These are phyloP conservation scores for Orientallactaga bullata DNA, from an alignment of 2,113 vertebrate species.

Conservation along the genomic window DNA sequence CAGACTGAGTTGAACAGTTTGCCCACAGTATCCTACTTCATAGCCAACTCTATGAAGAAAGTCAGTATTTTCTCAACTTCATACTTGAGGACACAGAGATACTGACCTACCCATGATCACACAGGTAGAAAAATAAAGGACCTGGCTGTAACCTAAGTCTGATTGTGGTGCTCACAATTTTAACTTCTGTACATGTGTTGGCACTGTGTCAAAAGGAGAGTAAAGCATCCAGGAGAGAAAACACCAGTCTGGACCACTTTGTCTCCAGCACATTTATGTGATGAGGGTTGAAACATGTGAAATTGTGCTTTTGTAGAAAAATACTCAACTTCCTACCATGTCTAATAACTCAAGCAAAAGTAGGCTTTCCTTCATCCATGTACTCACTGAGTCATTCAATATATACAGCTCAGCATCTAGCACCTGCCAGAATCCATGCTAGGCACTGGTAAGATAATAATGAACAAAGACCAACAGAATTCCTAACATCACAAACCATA, in stretches of 20 bases:
- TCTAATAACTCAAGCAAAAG: conserved; percentile 33
- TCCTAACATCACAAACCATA: background rate
- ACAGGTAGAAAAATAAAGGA: background rate
- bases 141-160: background rate
- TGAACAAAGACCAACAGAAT: background rate
- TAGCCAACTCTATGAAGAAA: background rate
- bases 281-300: background rate
- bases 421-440: background rate
- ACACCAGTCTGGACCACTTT: background rate
- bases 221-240: background rate
- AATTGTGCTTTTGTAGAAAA: background rate
- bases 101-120: background rate
- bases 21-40: background rate
- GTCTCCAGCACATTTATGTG: background rate
- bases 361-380: background rate
- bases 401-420: background rate
- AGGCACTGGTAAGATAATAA: background rate
- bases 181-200: background rate
- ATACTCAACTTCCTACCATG: background rate
- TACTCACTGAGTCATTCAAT: background rate
- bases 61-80: background rate
- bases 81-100: background rate
- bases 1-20: background rate
- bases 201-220: background rate
- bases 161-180: background rate